A percentile compares a stretch with the other conserved stretches of the same genome.
Conservation (phyloP, 2,888 invertebrate genomes). For the Mylabris sibirica region DNA sequence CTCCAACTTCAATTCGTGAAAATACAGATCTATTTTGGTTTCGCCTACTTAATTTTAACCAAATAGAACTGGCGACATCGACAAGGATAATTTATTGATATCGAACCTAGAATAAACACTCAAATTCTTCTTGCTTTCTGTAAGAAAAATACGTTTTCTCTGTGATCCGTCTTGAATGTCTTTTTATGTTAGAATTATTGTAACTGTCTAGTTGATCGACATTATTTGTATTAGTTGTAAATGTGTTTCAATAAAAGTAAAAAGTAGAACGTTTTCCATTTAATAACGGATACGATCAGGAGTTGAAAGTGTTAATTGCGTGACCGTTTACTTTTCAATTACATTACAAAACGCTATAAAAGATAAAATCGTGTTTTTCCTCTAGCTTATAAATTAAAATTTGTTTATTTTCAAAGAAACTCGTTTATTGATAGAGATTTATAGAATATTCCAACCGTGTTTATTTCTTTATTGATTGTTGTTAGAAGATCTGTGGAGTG, state of each 20-base stretch:
- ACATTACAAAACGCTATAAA: not conserved
- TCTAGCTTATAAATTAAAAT: not conserved
- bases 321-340: slow-evolving; percentile 12
- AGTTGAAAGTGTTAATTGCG: slow-evolving; percentile 2
- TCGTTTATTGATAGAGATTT: not conserved
- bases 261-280: not conserved
- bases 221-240: not conserved
- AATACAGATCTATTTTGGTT: not conserved
- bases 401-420: not conserved
- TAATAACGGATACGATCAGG: not conserved
- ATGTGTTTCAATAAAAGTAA: not conserved
- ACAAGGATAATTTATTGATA: not conserved
- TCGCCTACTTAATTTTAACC: not conserved
- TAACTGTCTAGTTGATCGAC: not conserved
- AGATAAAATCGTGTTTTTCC: not conserved
- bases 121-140: too few relatives aligned
- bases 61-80: not conserved
- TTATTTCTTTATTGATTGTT: not conserved
- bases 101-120: too few relatives aligned
- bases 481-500: not conserved
- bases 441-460: not conserved
- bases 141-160: too few relatives aligned
- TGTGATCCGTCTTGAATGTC: too few relatives aligned
- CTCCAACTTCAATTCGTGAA: not conserved
- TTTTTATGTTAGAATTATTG: too few relatives aligned